phyloP scores from a whole-genome alignment of 2,888 invertebrate species.

The Hirtodrosophila histrioides region DNA sequence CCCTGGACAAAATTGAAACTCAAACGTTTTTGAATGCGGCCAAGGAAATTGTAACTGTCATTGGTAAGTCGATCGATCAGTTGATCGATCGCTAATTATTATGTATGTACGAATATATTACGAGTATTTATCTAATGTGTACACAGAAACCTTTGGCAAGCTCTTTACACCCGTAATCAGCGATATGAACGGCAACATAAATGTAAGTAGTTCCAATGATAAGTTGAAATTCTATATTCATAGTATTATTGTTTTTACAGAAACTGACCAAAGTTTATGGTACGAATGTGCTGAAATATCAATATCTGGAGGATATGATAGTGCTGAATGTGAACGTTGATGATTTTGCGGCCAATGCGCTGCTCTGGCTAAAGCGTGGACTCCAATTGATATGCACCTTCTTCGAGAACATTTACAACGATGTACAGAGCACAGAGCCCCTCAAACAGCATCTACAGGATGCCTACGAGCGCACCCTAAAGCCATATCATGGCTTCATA shows the following conservation, averaged over 20 bases:
- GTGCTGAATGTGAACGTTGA: conserved; percentile 86
- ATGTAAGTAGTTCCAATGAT: conserved; percentile 85
- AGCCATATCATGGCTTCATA: conserved; percentile 91
- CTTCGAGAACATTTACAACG: conserved; percentile 83
- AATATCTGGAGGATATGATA: conserved; percentile 89
- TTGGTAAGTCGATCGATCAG: conserved; percentile 86
- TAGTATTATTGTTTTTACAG: conserved; percentile 81
- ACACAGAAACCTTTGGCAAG: conserved; percentile 89
- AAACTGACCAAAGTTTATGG: conserved; percentile 87
- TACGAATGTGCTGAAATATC: conserved; percentile 85
- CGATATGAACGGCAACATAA: conserved; percentile 91
- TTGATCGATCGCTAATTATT: conserved; percentile 9
- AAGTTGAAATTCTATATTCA: too few relatives aligned
- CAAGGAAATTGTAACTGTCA: conserved; percentile 86
- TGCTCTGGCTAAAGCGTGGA: conserved; percentile 89
- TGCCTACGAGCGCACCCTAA: conserved; percentile 89
- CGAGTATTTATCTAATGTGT: conserved; percentile 39
- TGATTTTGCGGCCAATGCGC: conserved; percentile 86
- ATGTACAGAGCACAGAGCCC: conserved; percentile 84
- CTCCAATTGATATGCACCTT: conserved; percentile 83
- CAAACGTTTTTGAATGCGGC: conserved; percentile 87
- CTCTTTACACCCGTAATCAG: conserved; percentile 89
- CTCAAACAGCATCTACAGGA: conserved; percentile 87
- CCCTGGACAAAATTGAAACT: conserved; percentile 86
- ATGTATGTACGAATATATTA: not conserved